Evolutionary conservation across 2,797 vertebrate species (phyloP), one percentile per base, ranked within the genome.

Genomic region (Helostoma temminkii): DNA sequence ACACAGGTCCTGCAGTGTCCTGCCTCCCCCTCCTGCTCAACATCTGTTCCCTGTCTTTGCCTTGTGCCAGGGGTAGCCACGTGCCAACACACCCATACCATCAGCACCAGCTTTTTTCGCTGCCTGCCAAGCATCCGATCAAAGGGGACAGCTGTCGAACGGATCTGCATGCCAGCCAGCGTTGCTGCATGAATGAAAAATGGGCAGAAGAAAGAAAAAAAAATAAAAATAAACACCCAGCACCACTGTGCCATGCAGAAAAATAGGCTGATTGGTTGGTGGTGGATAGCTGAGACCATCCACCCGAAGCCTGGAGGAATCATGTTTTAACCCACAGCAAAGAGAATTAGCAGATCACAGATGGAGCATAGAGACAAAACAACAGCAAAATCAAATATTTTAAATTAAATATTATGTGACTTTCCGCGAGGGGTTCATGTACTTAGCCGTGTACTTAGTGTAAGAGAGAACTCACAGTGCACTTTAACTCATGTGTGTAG

Each of bases 131-230:
- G 78, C 69, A 48, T 70, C 76, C 82, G 83, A 91, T 92, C 89
- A 93, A 91, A 90, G 82, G 66, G 71, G 87, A 83, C 84, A 92
- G 84, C 89, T 89, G 89, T 84, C 75, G 45, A 64, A 72, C 10
- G 28, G 56, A 62, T 76, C 64, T 50, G 63, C 50, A 53, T 42
- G 82, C 71, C 79, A 84, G 77, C 74, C 73, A 68, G 66, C 52
- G 4, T 4, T 48, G 74, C 78, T 77, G 73, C 42, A 71, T 80
- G 74, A 87, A 79, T 82, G 85, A 83, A 49, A 83, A 82, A 74
- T 45, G 43, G 67, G 76, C 61, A 46, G 55, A 50, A 15, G 39
- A 60, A 59, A 22, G n/a, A 46, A 47, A 7, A 21, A 36, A 45
- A 43, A 59, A 69, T 62, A 55, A 79, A n/a, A 34, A 32, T 11